Evolutionary conservation across 2,888 invertebrate genomes (phyloP), one percentile per base, ranked within the genome.

Genomic region (Lordiphosa andalusiaca): DNA sequence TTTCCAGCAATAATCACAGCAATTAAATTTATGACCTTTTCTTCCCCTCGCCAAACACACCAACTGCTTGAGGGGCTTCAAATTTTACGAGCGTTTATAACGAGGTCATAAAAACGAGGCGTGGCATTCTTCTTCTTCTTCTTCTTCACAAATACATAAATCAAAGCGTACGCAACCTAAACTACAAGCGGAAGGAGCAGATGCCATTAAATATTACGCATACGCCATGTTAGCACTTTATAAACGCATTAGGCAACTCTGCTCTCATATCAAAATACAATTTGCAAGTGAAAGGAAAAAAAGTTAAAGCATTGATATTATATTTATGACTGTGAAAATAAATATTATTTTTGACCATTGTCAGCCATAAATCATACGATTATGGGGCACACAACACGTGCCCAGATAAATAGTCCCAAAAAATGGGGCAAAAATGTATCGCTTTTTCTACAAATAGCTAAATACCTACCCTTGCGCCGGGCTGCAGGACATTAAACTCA

Each of bases 171-270:
- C 36, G 40, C 12, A 44, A 52, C 37, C 52, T 58, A 58, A 57
- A 52, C 51, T 63, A 41, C 9, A 25, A 16, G 10, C 39, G 4
- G 9, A 30, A 9, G 10, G 9, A 37, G 63, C 48, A 70, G 65
- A 58, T 74, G 75, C 69, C 53, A 65, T 78, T 72, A 83, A 76
- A 71, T 77, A 67, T 82, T 67, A 69, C 72, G 66, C 66, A 84
- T 72, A 84, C 74, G 72, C 72, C 61, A 58, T 72, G 82, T 84
- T 84, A 84, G 67, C 80, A 80, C 78, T 84, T 80, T 84, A 84
- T 80, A 84, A 82, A 74, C 74, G 65, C 69, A 84, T 84, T 84
- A 74, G 50, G 19, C 51, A 36, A 59, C 57, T 44, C 1, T 36
- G 53, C 50, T 56, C 60, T 53, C 67, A 61, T 57, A 78, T 80